Evolutionary conservation across 64 coral and sea anemone genomes (phyloP).

Genomic region (Stichodactyla helianthus): DNA sequence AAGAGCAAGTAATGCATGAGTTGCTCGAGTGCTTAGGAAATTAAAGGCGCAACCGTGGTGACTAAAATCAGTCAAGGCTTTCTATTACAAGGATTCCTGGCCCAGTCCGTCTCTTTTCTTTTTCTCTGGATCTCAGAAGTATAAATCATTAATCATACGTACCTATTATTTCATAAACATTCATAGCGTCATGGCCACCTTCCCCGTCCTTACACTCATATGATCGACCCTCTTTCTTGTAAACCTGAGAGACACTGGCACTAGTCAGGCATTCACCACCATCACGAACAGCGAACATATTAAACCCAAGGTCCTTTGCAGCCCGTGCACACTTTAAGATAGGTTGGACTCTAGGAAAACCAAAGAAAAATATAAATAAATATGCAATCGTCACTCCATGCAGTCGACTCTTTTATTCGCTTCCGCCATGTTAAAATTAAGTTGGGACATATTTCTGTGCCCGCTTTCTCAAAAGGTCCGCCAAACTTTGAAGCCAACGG

Average conservation of each 20-base stretch:
- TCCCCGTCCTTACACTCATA: conserved; percentile 48
- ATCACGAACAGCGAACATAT: conserved; percentile 64
- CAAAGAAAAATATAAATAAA: neutral
- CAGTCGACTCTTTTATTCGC: too few relatives aligned
- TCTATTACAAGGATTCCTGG: too few relatives aligned
- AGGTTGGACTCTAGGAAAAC: conserved; percentile 49
- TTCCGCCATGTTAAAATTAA: too few relatives aligned
- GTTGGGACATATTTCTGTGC: too few relatives aligned
- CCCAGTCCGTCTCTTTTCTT: neutral
- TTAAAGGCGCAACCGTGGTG: too few relatives aligned
- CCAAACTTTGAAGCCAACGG: too few relatives aligned
- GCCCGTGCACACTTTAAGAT: conserved; percentile 70
- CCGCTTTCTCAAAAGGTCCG: too few relatives aligned
- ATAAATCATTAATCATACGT: too few relatives aligned
- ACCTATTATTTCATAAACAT: conserved; percentile 83
- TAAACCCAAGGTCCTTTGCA: conserved; percentile 39
- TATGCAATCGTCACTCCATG: too few relatives aligned
- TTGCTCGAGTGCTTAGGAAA: too few relatives aligned
- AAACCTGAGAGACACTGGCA: neutral
- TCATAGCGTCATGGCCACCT: conserved; percentile 53
- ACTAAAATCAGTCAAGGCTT: too few relatives aligned
- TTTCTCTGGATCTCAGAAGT: neutral
- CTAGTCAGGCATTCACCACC: conserved; percentile 76
- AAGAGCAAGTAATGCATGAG: too few relatives aligned
- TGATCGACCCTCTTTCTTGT: conserved; percentile 45